phyloP scores from a whole-genome alignment of 2,888 invertebrate genomes.

The Epinotia bilunana region DNA sequence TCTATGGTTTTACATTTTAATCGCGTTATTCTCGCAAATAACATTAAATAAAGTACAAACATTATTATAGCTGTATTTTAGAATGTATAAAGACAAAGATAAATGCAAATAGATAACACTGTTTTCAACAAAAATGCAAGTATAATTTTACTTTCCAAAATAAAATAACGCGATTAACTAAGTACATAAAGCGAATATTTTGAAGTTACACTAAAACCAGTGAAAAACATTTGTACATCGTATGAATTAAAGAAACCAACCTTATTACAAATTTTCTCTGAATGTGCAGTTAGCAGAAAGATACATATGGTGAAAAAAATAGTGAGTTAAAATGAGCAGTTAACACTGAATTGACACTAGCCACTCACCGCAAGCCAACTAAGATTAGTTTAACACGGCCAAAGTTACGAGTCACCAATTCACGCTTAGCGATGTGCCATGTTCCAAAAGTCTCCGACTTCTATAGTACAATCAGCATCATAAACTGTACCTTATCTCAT shows the following conservation, averaged over 20 bases:
- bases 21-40: background rate
- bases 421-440: background rate
- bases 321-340: background rate
- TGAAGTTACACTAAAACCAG: background rate
- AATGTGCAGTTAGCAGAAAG: background rate
- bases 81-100: background rate
- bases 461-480: background rate
- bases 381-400: background rate
- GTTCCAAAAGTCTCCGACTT: background rate
- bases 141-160: background rate
- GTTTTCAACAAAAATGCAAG: background rate
- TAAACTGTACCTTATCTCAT: too few relatives aligned
- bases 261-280: background rate
- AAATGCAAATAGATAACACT: background rate
- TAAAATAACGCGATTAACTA: background rate
- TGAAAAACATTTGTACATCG: background rate
- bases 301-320: background rate
- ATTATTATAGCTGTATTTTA: background rate
- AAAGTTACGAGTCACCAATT: background rate
- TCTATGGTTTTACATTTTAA: too few relatives aligned
- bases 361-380: conserved; percentile 17
- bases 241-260: background rate
- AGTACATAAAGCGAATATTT: background rate
- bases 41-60: background rate
- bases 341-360: conserved; percentile 14